Percentiles rank a stretch among this genome's conserved stretches.
phyloP scores from a whole-genome alignment of 2,113 vertebrate species.

The Cygnus buccinator region DNA sequence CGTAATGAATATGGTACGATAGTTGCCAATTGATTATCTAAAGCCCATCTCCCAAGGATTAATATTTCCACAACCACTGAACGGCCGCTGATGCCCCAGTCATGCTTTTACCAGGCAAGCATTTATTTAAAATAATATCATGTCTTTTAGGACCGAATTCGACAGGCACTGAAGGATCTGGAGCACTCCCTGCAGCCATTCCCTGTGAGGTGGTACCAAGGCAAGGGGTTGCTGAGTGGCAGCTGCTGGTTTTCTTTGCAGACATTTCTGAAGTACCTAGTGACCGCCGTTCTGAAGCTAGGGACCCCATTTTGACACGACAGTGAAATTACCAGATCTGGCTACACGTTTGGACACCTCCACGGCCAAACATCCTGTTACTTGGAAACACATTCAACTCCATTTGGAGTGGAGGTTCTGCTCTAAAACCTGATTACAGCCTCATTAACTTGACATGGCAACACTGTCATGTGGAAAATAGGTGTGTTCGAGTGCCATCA shows the following conservation, averaged over 20 bases:
- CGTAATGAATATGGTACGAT: background rate
- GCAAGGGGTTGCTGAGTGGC: background rate
- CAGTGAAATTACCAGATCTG: background rate
- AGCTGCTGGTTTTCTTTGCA: background rate
- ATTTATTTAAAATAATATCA: background rate
- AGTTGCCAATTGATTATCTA: background rate
- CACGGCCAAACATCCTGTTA: background rate
- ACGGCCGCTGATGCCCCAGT: background rate
- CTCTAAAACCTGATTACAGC: background rate
- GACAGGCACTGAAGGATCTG: background rate
- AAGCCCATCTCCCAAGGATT: background rate
- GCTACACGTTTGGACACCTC: background rate
- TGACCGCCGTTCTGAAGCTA: background rate
- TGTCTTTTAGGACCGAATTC: background rate
- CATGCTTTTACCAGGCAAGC: background rate
- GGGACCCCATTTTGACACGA: background rate
- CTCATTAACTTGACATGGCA: background rate
- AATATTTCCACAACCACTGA: background rate
- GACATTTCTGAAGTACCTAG: background rate
- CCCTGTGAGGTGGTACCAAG: background rate
- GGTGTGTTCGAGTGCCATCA: background rate
- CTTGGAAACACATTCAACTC: background rate
- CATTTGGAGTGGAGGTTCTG: background rate
- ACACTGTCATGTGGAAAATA: background rate
- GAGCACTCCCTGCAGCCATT: background rate